A percentile compares a stretch with the other conserved stretches of the same genome.
Conservation (phyloP, 2,113 vertebrate genomes). For the Orientallactaga bullata region DNA sequence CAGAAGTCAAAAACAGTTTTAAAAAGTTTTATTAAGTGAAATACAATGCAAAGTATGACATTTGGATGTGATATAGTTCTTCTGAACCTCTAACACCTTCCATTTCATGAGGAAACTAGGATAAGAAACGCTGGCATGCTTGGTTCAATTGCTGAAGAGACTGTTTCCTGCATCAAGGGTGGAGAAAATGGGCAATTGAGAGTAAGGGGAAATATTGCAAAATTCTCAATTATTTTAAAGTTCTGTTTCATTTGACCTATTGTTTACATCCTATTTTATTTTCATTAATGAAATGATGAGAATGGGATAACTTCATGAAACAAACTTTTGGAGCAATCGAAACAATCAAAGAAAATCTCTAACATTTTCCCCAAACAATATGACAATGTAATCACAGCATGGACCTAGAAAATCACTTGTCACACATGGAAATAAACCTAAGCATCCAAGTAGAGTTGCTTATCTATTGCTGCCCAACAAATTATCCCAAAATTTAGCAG, state of each 20-base stretch:
- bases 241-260: not conserved
- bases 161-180: not conserved
- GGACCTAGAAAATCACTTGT: slow-evolving; percentile 31
- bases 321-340: slow-evolving; percentile 6
- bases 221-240: slow-evolving; percentile 33
- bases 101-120: not conserved
- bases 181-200: not conserved
- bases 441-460: not conserved
- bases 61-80: not conserved
- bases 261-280: not conserved
- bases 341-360: not conserved
- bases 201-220: slow-evolving; percentile 1
- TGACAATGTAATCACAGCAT: not conserved
- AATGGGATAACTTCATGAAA: not conserved
- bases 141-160: not conserved
- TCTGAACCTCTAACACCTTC: not conserved
- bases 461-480: not conserved
- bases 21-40: not conserved
- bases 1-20: not conserved
- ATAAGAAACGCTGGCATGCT: not conserved
- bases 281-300: not conserved
- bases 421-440: not conserved
- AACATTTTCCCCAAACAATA: not conserved
- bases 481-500: not conserved
- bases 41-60: not conserved